Conservation (phyloP, 2,797 vertebrate species). For the Zalophus californianus region DNA sequence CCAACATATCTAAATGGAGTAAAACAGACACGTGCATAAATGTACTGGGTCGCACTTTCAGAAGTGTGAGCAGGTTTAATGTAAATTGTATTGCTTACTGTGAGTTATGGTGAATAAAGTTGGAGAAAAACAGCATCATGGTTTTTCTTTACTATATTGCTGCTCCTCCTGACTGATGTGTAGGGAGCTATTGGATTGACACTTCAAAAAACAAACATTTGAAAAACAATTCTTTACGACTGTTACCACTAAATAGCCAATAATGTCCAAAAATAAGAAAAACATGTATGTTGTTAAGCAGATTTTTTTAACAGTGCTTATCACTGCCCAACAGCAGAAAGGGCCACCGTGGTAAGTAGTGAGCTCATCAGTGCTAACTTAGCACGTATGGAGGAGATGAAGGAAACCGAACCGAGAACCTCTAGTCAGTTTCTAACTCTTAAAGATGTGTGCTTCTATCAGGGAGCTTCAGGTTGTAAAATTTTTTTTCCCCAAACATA, state of each 20-base stretch:
- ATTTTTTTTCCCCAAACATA: not conserved
- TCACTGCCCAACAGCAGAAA: not conserved
- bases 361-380: not conserved
- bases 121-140: not conserved
- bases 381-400: not conserved
- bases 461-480: not conserved
- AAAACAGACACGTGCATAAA: not conserved
- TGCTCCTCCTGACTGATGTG: not conserved
- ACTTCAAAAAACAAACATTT: not conserved
- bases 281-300: not conserved
- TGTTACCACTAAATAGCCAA: not conserved
- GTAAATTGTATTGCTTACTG: not conserved
- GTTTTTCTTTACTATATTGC: not conserved
- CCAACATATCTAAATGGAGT: not conserved
- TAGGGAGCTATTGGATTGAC: not conserved
- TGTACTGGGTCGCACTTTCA: not conserved
- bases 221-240: not conserved
- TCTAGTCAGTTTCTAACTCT: not conserved
- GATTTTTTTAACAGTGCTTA: not conserved
- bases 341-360: not conserved
- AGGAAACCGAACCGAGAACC: not conserved
- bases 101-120: not conserved
- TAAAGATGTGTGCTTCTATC: not conserved
- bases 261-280: not conserved
- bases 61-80: not conserved